Evolutionary conservation across 2,888 invertebrate species (phyloP), one percentile per base, ranked within the genome.

Genomic region (Xanthorhoe spadicearia): DNA sequence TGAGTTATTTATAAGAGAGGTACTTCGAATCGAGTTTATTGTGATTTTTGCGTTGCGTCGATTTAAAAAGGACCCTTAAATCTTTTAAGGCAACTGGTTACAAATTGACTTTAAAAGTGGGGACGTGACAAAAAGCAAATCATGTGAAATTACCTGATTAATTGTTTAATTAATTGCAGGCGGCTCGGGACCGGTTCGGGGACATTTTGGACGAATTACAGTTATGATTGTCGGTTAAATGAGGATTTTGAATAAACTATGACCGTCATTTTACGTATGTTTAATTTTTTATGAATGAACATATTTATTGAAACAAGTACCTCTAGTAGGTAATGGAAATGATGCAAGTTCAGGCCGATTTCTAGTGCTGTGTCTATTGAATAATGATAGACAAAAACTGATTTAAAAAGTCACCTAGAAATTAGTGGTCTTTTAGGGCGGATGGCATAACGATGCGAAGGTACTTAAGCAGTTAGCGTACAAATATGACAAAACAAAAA

Each of bases 81-180:
- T 66, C 62, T 64, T 48, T 62, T 71, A 67, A 70, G 66, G 66
- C 28, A 68, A 63, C 64, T 65, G 64, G 65, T 67, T 58, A 71
- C 73, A 71, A 73, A 73, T 73, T 73, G 69, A 64, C 69, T 43
- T n/a, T 64, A 62, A 71, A 73, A 71, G 64, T 49, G 65, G 59
- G 60, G 23, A 69, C 67, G 67, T 59, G 70, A 75, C 74, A 91
- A 92, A 91, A 92, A 92, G 85, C 85, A 89, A 92, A 91, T 90
- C 90, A 87, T 86, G 72, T 79, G 86, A 87, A 92, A 92, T 92
- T 92, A 86, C 87, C 83, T 88, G 90, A 92, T 92, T 92, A 92
- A 92, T 93, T 93, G 89, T 92, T 92, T 92, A 93, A 93, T 93
- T 92, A 93, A 93, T 93, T 93, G 88, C 85, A 76, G 82, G 69